Conservation (phyloP, 2,113 vertebrate species). For the Lamprotornis superbus region DNA sequence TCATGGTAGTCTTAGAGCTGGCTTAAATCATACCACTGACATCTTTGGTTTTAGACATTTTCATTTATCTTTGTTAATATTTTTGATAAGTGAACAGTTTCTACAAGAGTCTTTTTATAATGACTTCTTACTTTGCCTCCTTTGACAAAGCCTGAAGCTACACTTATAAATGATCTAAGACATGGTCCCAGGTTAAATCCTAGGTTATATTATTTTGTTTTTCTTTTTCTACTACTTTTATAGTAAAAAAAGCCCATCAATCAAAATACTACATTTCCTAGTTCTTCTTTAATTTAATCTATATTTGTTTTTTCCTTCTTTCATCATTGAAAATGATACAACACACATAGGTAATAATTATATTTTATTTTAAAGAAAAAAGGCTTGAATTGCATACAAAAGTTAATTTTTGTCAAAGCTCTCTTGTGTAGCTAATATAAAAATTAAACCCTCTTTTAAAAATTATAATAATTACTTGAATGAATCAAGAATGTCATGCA, state of each 20-base stretch:
- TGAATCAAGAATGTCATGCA: not conserved
- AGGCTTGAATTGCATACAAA: not conserved
- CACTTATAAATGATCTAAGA: not conserved
- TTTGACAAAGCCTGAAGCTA: conserved; percentile 19
- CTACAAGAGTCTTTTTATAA: conserved; percentile 21
- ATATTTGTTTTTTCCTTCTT: not conserved
- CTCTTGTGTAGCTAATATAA: not conserved
- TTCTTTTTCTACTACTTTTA: conserved; percentile 24
- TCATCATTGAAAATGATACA: not conserved
- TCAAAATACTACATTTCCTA: conserved; percentile 15
- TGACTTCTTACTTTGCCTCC: not conserved
- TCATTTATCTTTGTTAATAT: not conserved
- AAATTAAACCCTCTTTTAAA: not conserved
- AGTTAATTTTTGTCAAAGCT: not conserved
- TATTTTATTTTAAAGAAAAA: not conserved
- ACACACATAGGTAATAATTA: not conserved
- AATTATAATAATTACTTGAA: not conserved
- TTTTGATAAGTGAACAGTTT: conserved; percentile 37
- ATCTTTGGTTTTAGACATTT: not conserved
- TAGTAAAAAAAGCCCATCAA: not conserved
- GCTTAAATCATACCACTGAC: not conserved
- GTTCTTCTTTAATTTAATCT: not conserved
- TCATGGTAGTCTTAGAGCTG: not conserved
- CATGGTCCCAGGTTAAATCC: not conserved
- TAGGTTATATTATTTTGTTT: not conserved